Conservation (phyloP, 2,888 invertebrate species). For the Drosophila meridiana region DNA sequence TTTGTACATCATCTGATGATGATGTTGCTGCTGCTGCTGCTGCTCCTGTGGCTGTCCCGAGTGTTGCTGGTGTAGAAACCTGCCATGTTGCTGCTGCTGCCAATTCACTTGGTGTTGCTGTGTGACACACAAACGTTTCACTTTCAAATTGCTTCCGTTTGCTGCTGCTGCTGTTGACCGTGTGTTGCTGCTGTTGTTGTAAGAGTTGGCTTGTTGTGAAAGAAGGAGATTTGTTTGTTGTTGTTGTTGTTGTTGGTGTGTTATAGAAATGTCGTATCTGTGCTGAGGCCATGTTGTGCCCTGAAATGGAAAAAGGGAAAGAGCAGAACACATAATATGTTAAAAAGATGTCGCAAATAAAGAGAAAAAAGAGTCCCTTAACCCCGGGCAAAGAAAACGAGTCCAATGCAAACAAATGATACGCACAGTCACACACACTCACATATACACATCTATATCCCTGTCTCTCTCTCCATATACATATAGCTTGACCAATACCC, state of each 20-base stretch:
- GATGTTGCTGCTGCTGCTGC: slow-evolving; percentile 41
- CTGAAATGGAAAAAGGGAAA: slow-evolving; percentile 59
- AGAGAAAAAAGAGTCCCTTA: slow-evolving; percentile 2
- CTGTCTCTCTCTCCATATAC: not conserved
- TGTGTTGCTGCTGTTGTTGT: slow-evolving; percentile 64
- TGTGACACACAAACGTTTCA: slow-evolving; percentile 60
- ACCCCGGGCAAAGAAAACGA: slow-evolving; percentile 1
- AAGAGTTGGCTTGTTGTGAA: slow-evolving; percentile 74
- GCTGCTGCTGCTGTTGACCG: slow-evolving; percentile 46
- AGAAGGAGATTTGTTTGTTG: slow-evolving; percentile 68
- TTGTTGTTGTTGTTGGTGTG: slow-evolving; percentile 77
- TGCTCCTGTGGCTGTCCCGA: slow-evolving; percentile 15
- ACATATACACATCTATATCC: not conserved
- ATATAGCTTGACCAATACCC: slow-evolving; percentile 32
- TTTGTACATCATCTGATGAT: slow-evolving; percentile 69
- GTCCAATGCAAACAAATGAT: slow-evolving; percentile 25
- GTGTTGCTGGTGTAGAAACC: slow-evolving; percentile 30
- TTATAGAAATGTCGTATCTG: slow-evolving; percentile 84
- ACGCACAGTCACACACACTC: slow-evolving; percentile 7
- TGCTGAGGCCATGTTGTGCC: slow-evolving; percentile 86
- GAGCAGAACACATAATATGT: slow-evolving; percentile 39
- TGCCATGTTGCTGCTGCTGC: slow-evolving; percentile 56
- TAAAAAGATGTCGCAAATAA: slow-evolving; percentile 44
- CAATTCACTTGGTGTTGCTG: slow-evolving; percentile 60
- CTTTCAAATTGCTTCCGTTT: slow-evolving; percentile 79